Percentiles rank a stretch among this genome's conserved stretches.
These are phyloP conservation scores for Lucinisca nassula DNA, from an alignment of 2,888 invertebrate genomes.

Conservation along the genomic window DNA sequence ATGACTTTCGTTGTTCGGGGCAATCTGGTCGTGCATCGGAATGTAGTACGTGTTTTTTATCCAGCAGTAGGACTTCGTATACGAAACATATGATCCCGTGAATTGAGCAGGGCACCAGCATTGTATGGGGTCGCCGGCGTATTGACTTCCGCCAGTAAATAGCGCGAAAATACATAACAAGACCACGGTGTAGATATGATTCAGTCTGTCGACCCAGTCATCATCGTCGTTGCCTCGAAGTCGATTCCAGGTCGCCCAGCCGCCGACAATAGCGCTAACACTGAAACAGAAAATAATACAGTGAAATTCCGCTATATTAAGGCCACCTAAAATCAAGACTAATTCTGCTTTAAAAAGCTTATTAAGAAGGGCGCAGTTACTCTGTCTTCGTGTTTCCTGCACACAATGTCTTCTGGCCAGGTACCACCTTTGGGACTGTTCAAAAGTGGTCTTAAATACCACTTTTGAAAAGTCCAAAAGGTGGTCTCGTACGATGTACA, in stretches of 20 bases:
- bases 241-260: conserved; percentile 82
- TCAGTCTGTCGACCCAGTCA: conserved; percentile 83
- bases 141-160: conserved; percentile 82
- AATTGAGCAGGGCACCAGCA: conserved; percentile 85
- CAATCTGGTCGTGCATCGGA: conserved; percentile 82
- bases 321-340: too few relatives aligned
- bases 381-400: too few relatives aligned
- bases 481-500: too few relatives aligned
- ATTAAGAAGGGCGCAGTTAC: too few relatives aligned
- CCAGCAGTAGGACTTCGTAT: conserved; percentile 86
- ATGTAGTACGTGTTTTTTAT: conserved; percentile 86
- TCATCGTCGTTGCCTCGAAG: conserved; percentile 81
- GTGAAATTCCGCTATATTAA: too few relatives aligned
- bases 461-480: too few relatives aligned
- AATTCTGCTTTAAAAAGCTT: too few relatives aligned
- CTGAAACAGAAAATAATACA: conserved; percentile 74
- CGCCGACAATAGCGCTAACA: conserved; percentile 79
- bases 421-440: too few relatives aligned
- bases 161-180: conserved; percentile 81
- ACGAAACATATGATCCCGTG: conserved; percentile 87
- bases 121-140: conserved; percentile 83
- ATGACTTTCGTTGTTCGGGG: conserved; percentile 75
- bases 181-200: conserved; percentile 83
- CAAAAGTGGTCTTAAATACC: too few relatives aligned
- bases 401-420: too few relatives aligned